Evolutionary conservation across 1,140 invertebrate genomes (phyloP).

Genomic region (Aphelinus atriplicis): DNA sequence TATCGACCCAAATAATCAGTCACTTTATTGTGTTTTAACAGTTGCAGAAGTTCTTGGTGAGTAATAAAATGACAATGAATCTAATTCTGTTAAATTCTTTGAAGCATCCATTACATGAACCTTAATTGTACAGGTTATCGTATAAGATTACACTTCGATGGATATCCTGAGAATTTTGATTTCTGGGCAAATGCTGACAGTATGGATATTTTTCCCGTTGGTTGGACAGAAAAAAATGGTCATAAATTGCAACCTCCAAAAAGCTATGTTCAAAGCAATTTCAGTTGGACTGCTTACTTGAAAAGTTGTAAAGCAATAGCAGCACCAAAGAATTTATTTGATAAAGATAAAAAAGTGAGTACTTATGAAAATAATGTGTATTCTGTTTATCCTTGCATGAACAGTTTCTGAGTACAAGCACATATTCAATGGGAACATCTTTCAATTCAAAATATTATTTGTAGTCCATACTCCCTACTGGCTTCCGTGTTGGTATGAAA

Average conservation of each 20-base stretch:
- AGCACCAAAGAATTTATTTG: constrained; percentile 83
- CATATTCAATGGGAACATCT: background rate
- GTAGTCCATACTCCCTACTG: constrained; percentile 77
- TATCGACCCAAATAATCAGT: constrained; percentile 91
- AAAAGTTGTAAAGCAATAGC: constrained; percentile 79
- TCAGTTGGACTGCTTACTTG: constrained; percentile 88
- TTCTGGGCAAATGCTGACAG: constrained; percentile 95
- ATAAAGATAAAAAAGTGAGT: constrained; percentile 70
- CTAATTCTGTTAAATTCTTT: background rate
- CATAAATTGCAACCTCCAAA: constrained; percentile 81
- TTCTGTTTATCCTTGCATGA: background rate
- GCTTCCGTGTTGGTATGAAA: constrained; percentile 90
- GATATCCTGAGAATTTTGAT: constrained; percentile 88
- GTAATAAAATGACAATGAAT: constrained; percentile 21
- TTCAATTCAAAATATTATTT: constrained; percentile 39
- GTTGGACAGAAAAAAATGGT: constrained; percentile 90
- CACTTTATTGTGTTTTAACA: constrained; percentile 87
- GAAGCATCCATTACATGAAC: constrained; percentile 5
- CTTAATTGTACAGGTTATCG: constrained; percentile 72
- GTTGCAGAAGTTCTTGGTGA: constrained; percentile 79
- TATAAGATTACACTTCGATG: constrained; percentile 91
- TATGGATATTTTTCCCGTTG: constrained; percentile 88
- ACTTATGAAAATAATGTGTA: background rate
- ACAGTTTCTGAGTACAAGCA: background rate
- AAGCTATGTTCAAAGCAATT: constrained; percentile 72